Base-by-base conservation (phyloP, 1,140 invertebrate species). In the Oscheius sp. region DNA sequence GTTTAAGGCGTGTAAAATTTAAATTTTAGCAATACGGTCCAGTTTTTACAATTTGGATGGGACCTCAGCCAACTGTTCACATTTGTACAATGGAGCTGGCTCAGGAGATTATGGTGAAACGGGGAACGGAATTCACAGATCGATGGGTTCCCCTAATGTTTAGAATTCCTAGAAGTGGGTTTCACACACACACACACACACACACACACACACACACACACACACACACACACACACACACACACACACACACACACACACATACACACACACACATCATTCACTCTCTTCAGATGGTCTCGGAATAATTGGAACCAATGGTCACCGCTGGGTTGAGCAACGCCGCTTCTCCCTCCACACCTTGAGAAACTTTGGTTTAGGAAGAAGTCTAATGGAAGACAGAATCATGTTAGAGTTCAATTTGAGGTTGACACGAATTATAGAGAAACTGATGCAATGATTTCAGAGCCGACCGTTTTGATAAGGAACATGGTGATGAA, bases 311-410 rank as follows among this genome's bases (percentile, higher is more conserved):
- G 29, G 18, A n/a, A 42, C 75, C 2, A 66, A 67, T 26, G 68
- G 76, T 1, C 38, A 72, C 4, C 31, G 46, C 36, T 79, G 74
- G 78, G 10, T 42, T 20, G 78, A 79, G 26, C 72, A 78, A 34
- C 34, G 78, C 42, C 73, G 78, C 10, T 79, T 79, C 63, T 63
- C 74, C n/a, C 61, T 79, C 3, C 68, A 74, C 28, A 76, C 75
- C 4, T 61, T 79, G 10, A 36, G 78, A 38, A 74, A 79, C 45
- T 74, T 79, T 26, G 78, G 78, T 13, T 29, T 79, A 29, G 77
- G 77, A 32, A 76, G 59, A 31, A 77, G 77, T 49, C 35, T 79
- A 3, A 79, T 79, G 69, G 72, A 79, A 58, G 64, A 73, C 15
- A 49, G 65, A 59, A 74, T 75, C 34, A 46, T 75, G 69, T 58